Percentiles rank a stretch among this genome's conserved stretches.
Evolutionary conservation across 1,140 invertebrate species (phyloP).

Genomic region (Tetramorium parvispinum): DNA sequence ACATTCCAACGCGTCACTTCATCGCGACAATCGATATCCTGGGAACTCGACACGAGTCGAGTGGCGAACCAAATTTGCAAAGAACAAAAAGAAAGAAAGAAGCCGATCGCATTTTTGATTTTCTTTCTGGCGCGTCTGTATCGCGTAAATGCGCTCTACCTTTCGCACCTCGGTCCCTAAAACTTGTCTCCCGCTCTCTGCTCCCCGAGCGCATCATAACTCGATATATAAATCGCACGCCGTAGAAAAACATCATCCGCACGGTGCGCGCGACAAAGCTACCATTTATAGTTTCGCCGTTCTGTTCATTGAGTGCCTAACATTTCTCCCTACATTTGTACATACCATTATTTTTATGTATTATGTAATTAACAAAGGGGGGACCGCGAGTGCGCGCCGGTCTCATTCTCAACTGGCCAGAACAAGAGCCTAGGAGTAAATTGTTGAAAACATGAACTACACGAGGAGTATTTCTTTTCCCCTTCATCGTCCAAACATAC

Average conservation of each 20-base stretch:
- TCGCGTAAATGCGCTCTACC: conserved; percentile 32
- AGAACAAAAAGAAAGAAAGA: background rate
- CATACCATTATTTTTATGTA: conserved; percentile 79
- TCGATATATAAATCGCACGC: conserved; percentile 53
- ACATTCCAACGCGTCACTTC: conserved; percentile 70
- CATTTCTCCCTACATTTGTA: conserved; percentile 78
- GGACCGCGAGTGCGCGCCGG: conserved; percentile 65
- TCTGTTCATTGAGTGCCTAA: conserved; percentile 79
- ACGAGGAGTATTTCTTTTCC: conserved; percentile 49
- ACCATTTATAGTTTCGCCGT: conserved; percentile 73
- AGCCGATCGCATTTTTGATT: conserved; percentile 22
- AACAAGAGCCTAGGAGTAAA: conserved; percentile 78
- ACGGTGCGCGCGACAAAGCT: conserved; percentile 62
- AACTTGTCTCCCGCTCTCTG: conserved; percentile 70
- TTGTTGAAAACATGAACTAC: conserved; percentile 75
- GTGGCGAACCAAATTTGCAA: conserved; percentile 63
- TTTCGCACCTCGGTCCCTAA: conserved; percentile 44
- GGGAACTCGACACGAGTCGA: conserved; percentile 35
- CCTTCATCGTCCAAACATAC: background rate
- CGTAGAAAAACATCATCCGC: conserved; percentile 46
- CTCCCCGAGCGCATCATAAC: conserved; percentile 67
- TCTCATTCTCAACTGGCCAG: conserved; percentile 74
- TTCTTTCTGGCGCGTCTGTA: conserved; percentile 41
- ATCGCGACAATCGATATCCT: conserved; percentile 52
- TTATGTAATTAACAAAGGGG: conserved; percentile 69